A percentile compares a stretch with the other conserved stretches of the same genome.
Conservation (phyloP, 1,140 invertebrate genomes). For the Hyposmocoma kahamanoa region DNA sequence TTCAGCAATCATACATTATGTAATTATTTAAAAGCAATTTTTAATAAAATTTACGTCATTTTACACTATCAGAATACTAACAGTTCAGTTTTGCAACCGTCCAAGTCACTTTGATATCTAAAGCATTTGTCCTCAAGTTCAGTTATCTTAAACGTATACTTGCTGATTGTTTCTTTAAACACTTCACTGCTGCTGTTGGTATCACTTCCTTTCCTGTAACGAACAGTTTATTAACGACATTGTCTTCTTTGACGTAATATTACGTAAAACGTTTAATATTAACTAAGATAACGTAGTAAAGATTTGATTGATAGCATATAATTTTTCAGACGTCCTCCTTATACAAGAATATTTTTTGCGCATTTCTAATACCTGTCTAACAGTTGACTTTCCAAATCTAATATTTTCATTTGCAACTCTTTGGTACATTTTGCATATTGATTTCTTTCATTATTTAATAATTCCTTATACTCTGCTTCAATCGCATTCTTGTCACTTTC, state of each 20-base stretch:
- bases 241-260: not conserved
- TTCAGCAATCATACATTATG: not conserved
- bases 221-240: no score
- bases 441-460: conserved; percentile 54
- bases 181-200: conserved; percentile 25
- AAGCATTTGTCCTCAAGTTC: conserved; percentile 64
- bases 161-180: conserved; percentile 38
- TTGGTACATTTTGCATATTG: conserved; percentile 49
- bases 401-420: conserved; percentile 46
- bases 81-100: conserved; percentile 47
- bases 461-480: conserved; percentile 52
- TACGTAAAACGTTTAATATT: not conserved
- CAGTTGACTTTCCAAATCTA: conserved; percentile 43
- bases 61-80: conserved; percentile 31
- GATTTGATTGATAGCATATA: not conserved
- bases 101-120: conserved; percentile 54
- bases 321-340: not conserved
- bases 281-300: not conserved
- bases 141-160: conserved; percentile 52
- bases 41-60: no score
- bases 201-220: conserved; percentile 39
- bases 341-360: not conserved
- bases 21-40: not conserved
- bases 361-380: conserved; percentile 41
- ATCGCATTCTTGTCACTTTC: conserved; percentile 58